Conservation (phyloP, 2,113 vertebrate genomes). For the Brachyhypopomus gauderio region DNA sequence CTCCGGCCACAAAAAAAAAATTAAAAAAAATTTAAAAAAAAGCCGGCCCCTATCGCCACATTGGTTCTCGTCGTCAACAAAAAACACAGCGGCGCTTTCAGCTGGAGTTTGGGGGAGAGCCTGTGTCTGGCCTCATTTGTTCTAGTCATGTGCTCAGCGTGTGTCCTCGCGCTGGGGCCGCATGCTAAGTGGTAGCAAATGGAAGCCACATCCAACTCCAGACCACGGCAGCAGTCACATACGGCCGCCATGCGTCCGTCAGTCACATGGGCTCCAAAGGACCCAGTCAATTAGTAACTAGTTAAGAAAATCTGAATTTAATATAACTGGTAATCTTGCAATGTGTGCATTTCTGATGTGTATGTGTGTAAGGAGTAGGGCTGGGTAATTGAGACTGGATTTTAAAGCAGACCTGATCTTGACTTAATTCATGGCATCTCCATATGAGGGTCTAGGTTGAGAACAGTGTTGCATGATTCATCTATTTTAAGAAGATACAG, state of each 20-base stretch:
- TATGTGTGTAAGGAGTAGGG: slow-evolving; percentile 48
- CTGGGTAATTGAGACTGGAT: slow-evolving; percentile 65
- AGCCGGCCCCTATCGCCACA: slow-evolving; percentile 53
- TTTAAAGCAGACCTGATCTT: slow-evolving; percentile 68
- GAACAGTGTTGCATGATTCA: slow-evolving; percentile 60
- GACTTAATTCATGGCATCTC: slow-evolving; percentile 63
- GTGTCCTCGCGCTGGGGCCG: slow-evolving; percentile 50
- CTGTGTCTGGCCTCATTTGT: slow-evolving; percentile 64
- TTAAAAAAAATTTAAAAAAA: slow-evolving; percentile 45
- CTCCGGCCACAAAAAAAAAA: slow-evolving; percentile 59
- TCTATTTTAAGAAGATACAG: slow-evolving; percentile 36
- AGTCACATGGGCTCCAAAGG: slow-evolving; percentile 57
- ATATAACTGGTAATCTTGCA: slow-evolving; percentile 62
- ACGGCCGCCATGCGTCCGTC: slow-evolving; percentile 67
- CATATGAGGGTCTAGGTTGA: slow-evolving; percentile 57
- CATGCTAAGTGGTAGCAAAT: slow-evolving; percentile 60
- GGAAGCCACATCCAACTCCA: slow-evolving; percentile 64
- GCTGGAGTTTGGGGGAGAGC: slow-evolving; percentile 60
- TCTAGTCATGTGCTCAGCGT: slow-evolving; percentile 57
- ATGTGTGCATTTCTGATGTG: slow-evolving; percentile 53
- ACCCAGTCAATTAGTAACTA: slow-evolving; percentile 62
- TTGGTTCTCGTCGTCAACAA: slow-evolving; percentile 67
- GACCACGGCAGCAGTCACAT: slow-evolving; percentile 61
- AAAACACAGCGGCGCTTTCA: slow-evolving; percentile 65
- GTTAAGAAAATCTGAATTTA: slow-evolving; percentile 67